Evolutionary conservation across 64 coral and sea anemone species (phyloP), one percentile per base, ranked within the genome.

Genomic region (Montipora sp.): DNA sequence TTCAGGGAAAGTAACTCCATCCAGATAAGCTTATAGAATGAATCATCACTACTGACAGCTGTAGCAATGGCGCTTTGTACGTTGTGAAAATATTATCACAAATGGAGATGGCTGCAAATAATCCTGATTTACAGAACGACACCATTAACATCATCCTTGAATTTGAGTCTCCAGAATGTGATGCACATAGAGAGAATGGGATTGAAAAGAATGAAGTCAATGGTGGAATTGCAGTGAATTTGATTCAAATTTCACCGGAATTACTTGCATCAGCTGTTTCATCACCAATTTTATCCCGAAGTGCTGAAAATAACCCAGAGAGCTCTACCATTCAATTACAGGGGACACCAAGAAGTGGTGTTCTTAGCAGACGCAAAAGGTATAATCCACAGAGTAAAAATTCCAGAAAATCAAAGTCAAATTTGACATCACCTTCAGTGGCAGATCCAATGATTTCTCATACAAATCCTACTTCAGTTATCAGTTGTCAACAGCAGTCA

Each of bases 131-230:
- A 45, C 80, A 59, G 18, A 19, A 10, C 18, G 59, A 65, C 27
- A 67, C 80, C 12, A 83, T 83, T 5, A 83, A 65, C 14, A 19
- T 83, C 46, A 71, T 84, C 46, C 27, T 70, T n/a, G 82, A 84
- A 48, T 71, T 84, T 49, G 44, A 61, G 3, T 44, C 19, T 46
- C 8, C 65, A 70, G 18, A 24, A 2, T 20, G 44, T 7, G 44
- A 71, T 47, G 61, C 4, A 69, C 5, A 8, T 5, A 71, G 1
- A 49, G 61, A 71, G 19, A 69, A 69, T 69, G 82, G 47, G 7
- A 6, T 70, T 4, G 9, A 13, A 20, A 5, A 7, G 9, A 8
- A 22, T 49, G 46, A 63, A 18, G 20, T 8, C 47, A 19, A 84
- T 12, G 16, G 10, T 50, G 7, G 0, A 63, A 12, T 15, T 7